Conservation (phyloP, 2,888 invertebrate species). For the Ypsolopha scabrella region DNA sequence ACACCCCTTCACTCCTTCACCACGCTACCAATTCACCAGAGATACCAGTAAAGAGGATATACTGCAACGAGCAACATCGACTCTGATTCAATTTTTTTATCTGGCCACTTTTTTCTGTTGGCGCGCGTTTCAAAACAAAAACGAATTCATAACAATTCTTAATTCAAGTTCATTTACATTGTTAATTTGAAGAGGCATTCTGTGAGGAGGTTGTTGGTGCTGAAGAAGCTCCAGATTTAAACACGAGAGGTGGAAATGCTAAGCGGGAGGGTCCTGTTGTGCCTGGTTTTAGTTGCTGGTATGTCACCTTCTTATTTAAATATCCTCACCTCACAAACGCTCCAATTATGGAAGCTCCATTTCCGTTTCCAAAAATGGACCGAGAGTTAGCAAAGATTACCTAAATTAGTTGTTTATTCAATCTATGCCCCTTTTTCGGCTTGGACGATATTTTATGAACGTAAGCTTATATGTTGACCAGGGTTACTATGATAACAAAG, state of each 20-base stretch:
- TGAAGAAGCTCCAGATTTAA: conserved; percentile 21
- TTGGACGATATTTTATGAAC: too few relatives aligned
- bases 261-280: conserved; percentile 48
- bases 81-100: background rate
- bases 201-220: conserved; percentile 14
- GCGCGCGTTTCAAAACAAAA: conserved; percentile 13
- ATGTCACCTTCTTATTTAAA: conserved; percentile 20
- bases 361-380: too few relatives aligned
- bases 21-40: conserved; percentile 30
- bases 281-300: conserved; percentile 52
- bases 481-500: too few relatives aligned
- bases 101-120: background rate
- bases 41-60: conserved; percentile 53
- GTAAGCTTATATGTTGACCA: too few relatives aligned
- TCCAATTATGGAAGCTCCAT: too few relatives aligned
- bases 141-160: background rate
- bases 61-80: conserved; percentile 37
- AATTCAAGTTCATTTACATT: too few relatives aligned
- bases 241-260: conserved; percentile 55
- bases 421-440: too few relatives aligned
- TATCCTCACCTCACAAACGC: too few relatives aligned
- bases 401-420: too few relatives aligned
- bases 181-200: too few relatives aligned
- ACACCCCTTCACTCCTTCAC: conserved; percentile 28
- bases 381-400: too few relatives aligned